These are phyloP conservation scores for Aeoliscus strigatus DNA, from an alignment of 2,797 vertebrate species.

Conservation along the genomic window DNA sequence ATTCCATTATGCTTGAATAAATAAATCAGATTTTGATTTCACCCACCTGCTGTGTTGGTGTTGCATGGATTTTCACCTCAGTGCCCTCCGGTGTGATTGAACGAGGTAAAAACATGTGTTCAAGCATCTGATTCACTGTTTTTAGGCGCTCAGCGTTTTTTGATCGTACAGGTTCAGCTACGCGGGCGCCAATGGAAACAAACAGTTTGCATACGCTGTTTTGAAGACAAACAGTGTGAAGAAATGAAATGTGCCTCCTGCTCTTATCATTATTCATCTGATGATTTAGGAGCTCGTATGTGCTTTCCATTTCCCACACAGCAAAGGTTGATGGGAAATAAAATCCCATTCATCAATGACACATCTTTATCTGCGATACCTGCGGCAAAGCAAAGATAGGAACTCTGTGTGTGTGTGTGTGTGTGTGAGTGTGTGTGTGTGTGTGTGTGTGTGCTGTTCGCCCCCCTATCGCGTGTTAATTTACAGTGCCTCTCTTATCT, in stretches of 20 bases:
- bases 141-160: constrained; percentile 9
- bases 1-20: too few species aligned
- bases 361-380: constrained; percentile 73
- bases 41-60: not conserved
- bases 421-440: constrained; percentile 11
- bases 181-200: constrained; percentile 33
- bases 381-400: constrained; percentile 47
- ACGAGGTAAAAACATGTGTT: constrained; percentile 18
- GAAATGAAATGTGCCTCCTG: constrained; percentile 43
- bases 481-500: constrained; percentile 75
- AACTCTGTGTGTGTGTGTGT: constrained; percentile 14
- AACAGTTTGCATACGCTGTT: constrained; percentile 42
- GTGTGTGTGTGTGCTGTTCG: constrained; percentile 18
- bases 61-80: constrained; percentile 3
- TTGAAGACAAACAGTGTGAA: constrained; percentile 46
- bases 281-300: constrained; percentile 64
- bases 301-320: constrained; percentile 62
- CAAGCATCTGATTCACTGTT: constrained; percentile 12
- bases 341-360: constrained; percentile 78
- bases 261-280: constrained; percentile 67
- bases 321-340: constrained; percentile 75
- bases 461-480: constrained; percentile 68
- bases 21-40: too few species aligned
- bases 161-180: constrained; percentile 3
- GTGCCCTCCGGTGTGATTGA: constrained; percentile 18